Conservation (phyloP, 2,113 vertebrate species). For the Lasiurus borealis region DNA sequence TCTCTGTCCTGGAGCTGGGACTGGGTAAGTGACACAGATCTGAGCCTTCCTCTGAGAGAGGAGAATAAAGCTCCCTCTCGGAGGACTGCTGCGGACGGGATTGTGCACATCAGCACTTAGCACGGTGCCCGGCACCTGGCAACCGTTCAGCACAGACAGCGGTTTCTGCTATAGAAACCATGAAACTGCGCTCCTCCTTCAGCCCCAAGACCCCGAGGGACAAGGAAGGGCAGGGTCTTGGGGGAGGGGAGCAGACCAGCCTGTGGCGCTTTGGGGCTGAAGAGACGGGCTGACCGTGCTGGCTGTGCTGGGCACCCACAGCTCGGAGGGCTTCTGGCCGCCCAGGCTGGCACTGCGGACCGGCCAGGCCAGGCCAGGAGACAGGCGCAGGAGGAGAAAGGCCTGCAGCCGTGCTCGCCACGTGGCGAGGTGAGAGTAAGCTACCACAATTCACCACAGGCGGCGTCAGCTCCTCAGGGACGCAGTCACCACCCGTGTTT, state of each 20-base stretch:
- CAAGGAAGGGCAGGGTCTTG: neutral
- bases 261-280: no score
- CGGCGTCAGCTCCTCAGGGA: neutral
- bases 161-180: neutral
- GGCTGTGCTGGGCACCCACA: rapidly evolving
- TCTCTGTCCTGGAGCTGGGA: neutral
- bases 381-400: neutral
- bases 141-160: neutral
- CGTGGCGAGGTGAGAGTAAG: neutral
- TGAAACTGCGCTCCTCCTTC: neutral
- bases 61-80: neutral
- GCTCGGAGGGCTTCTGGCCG: no score
- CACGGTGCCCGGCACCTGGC: neutral
- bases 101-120: neutral
- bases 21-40: neutral
- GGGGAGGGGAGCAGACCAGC: neutral
- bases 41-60: neutral
- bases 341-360: rapidly evolving
- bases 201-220: neutral
- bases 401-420: neutral
- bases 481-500: rapidly evolving
- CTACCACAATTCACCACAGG: neutral
- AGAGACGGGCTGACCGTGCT: no score
- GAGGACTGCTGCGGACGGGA: neutral
- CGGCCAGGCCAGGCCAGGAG: neutral